A percentile compares a stretch with the other conserved stretches of the same genome.
Evolutionary conservation across 2,113 vertebrate genomes (phyloP).

Genomic region (Xenopus laevis): DNA sequence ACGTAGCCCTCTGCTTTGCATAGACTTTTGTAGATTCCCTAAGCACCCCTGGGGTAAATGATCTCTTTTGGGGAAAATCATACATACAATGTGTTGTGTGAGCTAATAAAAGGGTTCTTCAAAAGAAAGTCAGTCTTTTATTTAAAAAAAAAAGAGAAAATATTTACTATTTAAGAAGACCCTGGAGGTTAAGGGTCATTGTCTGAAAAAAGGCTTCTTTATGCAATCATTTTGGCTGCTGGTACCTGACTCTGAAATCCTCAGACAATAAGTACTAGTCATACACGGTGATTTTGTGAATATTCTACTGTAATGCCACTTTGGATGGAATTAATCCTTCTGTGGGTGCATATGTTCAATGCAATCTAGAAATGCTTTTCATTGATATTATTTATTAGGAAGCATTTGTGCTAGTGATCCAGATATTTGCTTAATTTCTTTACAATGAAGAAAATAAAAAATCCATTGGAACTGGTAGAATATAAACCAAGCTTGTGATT

Average conservation of each 20-base stretch:
- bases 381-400: too few relatives aligned
- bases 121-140: slow-evolving; percentile 28
- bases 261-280: background rate
- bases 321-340: too few relatives aligned
- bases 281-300: background rate
- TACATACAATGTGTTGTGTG: slow-evolving; percentile 33
- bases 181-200: slow-evolving; percentile 12
- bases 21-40: slow-evolving; percentile 11
- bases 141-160: slow-evolving; percentile 20
- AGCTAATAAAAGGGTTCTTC: slow-evolving; percentile 29
- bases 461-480: too few relatives aligned
- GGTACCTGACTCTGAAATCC: slow-evolving; percentile 3
- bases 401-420: too few relatives aligned
- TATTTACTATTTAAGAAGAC: slow-evolving; percentile 29
- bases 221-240: background rate
- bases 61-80: slow-evolving; percentile 15
- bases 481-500: too few relatives aligned
- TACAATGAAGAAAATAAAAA: too few relatives aligned
- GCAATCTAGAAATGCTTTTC: too few relatives aligned
- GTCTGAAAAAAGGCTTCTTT: background rate
- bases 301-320: background rate
- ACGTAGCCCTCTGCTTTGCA: slow-evolving; percentile 15
- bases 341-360: too few relatives aligned
- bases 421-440: too few relatives aligned
- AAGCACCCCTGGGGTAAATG: slow-evolving; percentile 33